These are phyloP conservation scores for Aplochiton taeniatus DNA, from an alignment of 2,797 vertebrate genomes.

Conservation along the genomic window DNA sequence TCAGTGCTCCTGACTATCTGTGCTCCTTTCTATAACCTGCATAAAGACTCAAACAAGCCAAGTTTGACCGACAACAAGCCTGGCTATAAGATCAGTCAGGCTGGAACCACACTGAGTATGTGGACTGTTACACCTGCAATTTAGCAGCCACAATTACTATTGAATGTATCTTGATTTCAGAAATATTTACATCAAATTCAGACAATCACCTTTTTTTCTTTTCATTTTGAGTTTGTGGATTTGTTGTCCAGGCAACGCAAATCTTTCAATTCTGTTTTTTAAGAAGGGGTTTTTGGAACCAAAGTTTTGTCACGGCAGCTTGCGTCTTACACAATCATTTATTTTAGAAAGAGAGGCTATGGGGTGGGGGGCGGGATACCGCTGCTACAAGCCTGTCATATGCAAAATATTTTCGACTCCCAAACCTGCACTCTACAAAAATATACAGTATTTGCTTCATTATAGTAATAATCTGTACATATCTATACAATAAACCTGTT, in stretches of 20 bases:
- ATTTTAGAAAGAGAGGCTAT: slow-evolving; percentile 46
- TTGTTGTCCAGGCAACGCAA: slow-evolving; percentile 63
- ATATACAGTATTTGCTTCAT: slow-evolving; percentile 59
- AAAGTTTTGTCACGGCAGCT: slow-evolving; percentile 76
- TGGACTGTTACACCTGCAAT: too few relatives aligned
- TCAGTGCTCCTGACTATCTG: not conserved
- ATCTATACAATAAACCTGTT: slow-evolving; percentile 67
- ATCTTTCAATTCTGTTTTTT: slow-evolving; percentile 37
- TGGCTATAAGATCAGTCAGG: too few relatives aligned
- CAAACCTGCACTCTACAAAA: slow-evolving; percentile 34
- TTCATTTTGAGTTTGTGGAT: slow-evolving; percentile 17
- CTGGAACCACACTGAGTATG: too few relatives aligned
- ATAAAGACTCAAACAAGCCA: too few relatives aligned
- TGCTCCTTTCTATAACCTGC: too few relatives aligned
- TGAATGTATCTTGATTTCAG: not conserved
- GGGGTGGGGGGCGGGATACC: too few relatives aligned
- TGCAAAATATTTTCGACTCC: slow-evolving; percentile 70
- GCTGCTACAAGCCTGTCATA: slow-evolving; percentile 64
- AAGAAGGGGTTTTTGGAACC: slow-evolving; percentile 62
- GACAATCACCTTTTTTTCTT: slow-evolving; percentile 4
- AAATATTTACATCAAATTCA: not conserved
- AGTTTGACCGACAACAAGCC: too few relatives aligned
- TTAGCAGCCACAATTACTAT: not conserved
- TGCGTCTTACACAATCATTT: slow-evolving; percentile 76
- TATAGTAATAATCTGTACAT: slow-evolving; percentile 69